Base-by-base conservation (phyloP, 1,140 invertebrate species). In the Diachasma alloeum region DNA sequence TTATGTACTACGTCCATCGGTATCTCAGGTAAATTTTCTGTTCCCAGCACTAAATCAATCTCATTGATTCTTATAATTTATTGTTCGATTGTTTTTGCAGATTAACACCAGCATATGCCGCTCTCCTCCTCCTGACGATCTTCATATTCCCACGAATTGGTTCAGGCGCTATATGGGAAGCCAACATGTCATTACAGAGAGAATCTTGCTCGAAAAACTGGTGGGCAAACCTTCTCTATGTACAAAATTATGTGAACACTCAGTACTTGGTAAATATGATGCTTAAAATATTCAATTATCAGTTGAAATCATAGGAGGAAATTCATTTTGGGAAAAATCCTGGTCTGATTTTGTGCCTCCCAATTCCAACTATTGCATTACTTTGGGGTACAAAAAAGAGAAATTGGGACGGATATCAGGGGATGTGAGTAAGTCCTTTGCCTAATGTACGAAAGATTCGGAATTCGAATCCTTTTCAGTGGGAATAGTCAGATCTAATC, bases 221-320 rank as follows among this genome's bases (percentile, higher is more conserved):
- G 92, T 93, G 92, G 92, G 78, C 85, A 4, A 91, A 91, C 78
- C 70, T 93, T 4, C 82, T 93, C 0, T 93, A 92, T 79, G 80
- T 93, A 15, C 93, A 93, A 79, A 94, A 93, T 80, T 89, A 92
- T 39, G 68, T 36, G n/a, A 42, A 39, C n/a, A 22, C 37, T 17
- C 26, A 70, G 42, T 39, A 70, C 19, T 42, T 70, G 37, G 68
- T 70, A 5, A 31, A 1, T 59, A 46, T 46, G 11, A 46, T 46
- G 10, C 1, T 2, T 46, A 36, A 59, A 26, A 56, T 74, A 24
- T 31, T 31, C 2, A 31, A 31, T 3, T 3, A 31, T 31, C n/a
- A n/a, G n/a, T n/a, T n/a, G n/a, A n/a, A n/a, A n/a, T n/a, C n/a
- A n/a, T n/a, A n/a, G n/a, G n/a, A n/a, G n/a, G n/a, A n/a, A n/a